A percentile compares a stretch with the other conserved stretches of the same genome.
Evolutionary conservation across 2,888 invertebrate genomes (phyloP).

Genomic region (Patella depressa): DNA sequence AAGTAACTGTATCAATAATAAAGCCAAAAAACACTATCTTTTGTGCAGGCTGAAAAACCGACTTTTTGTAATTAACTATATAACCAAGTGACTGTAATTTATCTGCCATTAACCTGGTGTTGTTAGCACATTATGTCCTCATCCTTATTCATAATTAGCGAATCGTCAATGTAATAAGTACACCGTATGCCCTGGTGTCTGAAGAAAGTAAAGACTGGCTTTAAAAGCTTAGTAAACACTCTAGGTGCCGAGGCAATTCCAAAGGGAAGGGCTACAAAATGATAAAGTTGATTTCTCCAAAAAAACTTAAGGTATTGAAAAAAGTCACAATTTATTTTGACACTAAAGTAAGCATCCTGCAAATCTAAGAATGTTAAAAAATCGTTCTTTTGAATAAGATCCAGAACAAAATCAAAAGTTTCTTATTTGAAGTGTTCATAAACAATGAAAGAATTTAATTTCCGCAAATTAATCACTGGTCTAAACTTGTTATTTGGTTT

Average conservation of each 20-base stretch:
- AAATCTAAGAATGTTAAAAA: constrained; percentile 18
- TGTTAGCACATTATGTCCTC: background rate
- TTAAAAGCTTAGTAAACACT: constrained; percentile 18
- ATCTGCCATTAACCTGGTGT: background rate
- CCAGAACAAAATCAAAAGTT: constrained; percentile 8
- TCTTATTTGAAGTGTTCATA: constrained; percentile 22
- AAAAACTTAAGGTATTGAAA: constrained; percentile 16
- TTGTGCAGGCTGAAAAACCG: background rate
- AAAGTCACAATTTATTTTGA: constrained; percentile 13
- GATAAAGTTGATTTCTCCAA: constrained; percentile 1
- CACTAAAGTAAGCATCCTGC: constrained; percentile 19
- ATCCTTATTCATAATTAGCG: background rate
- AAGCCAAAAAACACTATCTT: background rate
- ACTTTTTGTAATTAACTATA: constrained; percentile 10
- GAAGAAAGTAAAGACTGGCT: constrained; percentile 12
- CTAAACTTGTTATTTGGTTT: constrained; percentile 11
- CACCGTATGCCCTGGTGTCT: constrained; percentile 8
- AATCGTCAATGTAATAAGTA: constrained; percentile 17
- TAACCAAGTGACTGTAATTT: background rate
- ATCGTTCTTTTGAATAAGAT: constrained; percentile 21
- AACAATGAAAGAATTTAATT: constrained; percentile 12
- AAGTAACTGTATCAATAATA: background rate
- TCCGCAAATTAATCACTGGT: constrained; percentile 21
- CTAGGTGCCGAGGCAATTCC: constrained; percentile 17
- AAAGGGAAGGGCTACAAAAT: constrained; percentile 15